phyloP scores from a whole-genome alignment of 1,140 invertebrate species.

The Scaptomyza hsui region DNA sequence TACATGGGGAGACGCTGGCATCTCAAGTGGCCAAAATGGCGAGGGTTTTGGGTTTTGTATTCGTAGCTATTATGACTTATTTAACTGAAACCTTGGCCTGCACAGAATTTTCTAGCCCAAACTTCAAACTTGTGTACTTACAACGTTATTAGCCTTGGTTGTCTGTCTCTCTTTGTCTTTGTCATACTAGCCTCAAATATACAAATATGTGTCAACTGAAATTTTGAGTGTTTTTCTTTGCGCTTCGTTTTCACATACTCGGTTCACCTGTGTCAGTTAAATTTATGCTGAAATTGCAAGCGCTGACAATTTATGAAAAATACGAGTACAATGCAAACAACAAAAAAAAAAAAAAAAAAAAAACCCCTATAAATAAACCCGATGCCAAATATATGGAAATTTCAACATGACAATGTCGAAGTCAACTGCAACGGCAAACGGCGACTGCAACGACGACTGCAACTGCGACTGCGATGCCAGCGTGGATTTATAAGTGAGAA shows the following conservation, averaged over 20 bases:
- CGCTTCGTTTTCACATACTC: constrained; percentile 48
- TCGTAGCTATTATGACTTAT: not conserved
- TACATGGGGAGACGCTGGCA: not conserved
- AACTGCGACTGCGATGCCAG: constrained; percentile 4
- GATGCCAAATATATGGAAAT: constrained; percentile 44
- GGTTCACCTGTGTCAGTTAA: constrained; percentile 66
- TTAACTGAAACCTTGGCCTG: not conserved
- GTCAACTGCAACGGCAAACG: not conserved
- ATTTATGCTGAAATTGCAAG: constrained; percentile 76
- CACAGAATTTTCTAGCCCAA: constrained; percentile 42
- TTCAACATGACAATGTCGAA: constrained; percentile 58
- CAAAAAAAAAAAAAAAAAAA: constrained; percentile 32
- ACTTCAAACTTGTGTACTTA: constrained; percentile 6
- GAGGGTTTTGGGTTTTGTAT: constrained; percentile 7
- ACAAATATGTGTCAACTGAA: constrained; percentile 70
- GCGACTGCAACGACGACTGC: not conserved
- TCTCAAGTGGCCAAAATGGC: constrained; percentile 12
- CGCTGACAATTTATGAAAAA: constrained; percentile 35
- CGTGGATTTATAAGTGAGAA: not conserved
- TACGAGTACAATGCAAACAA: constrained; percentile 25
- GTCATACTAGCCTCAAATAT: constrained; percentile 46
- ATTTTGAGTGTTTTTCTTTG: constrained; percentile 43
- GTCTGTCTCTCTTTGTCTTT: not conserved
- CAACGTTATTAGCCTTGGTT: constrained; percentile 15
- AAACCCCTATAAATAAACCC: constrained; percentile 34